Evolutionary conservation across 2,888 invertebrate genomes (phyloP), one percentile per base, ranked within the genome.

Genomic region (Drosophila barbarae): DNA sequence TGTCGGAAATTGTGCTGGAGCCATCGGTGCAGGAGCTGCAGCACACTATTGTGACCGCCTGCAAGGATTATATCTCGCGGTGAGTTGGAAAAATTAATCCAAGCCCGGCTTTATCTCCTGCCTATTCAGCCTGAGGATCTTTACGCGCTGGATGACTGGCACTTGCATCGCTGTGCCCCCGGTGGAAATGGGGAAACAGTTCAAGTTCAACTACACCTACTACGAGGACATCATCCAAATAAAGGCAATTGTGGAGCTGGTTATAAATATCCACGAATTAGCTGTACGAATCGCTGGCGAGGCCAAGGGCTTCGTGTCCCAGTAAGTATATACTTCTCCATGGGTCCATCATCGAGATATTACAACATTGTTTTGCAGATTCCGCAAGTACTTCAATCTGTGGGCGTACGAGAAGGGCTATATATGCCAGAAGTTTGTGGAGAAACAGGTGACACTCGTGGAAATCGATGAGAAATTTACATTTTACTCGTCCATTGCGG

Each of bases 71-170:
- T 82, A 89, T 96, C 2, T 93, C 94, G 69, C 92, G 94, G 93
- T 94, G 76, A 77, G 66, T 64, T 13, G 10, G 1, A 2, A 2
- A 13, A 13, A 18, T 1, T 2, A 30, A 13, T 2, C 4, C 5
- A 18, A 46, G 8, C n/a, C 5, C 32, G 10, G 6, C 10, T 13
- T n/a, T 34, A 15, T 10, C 9, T 2, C 0, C 0, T 21, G 2
- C 18, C 2, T 13, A 9, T 8, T 13, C 81, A 94, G 94, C 66
- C 87, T 96, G 7, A 94, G 94, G 77, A 88, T 91, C 1, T 95
- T 97, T 84, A 92, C 94, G 0, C 93, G 97, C 9, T 98, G 97
- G 97, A 94, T 95, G 94, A 91, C 93, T 76, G 93, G 93, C 12
- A 94, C 95, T 1, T 97, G 97, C 81, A 85, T 95, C 0, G 92